phyloP scores from a whole-genome alignment of 2,797 vertebrate genomes.

The Anomalospiza imberbis region DNA sequence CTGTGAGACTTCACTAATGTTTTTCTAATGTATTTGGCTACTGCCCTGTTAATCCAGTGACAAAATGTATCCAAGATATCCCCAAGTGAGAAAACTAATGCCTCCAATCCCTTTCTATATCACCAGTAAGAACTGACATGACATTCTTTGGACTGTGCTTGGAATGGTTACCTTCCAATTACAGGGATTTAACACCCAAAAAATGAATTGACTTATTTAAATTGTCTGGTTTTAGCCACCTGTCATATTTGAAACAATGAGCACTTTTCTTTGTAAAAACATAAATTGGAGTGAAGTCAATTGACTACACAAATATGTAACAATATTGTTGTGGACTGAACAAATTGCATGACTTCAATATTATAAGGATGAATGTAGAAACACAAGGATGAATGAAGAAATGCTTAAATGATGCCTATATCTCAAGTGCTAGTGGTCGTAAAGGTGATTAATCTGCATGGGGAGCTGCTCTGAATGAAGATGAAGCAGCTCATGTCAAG shows the following conservation, averaged over 20 bases:
- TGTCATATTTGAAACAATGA: neutral
- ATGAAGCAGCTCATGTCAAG: neutral
- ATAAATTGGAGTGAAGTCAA: neutral
- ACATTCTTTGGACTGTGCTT: neutral
- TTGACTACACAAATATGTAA: neutral
- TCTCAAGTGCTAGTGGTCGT: neutral
- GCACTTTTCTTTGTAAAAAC: neutral
- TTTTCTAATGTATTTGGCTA: neutral
- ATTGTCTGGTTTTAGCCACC: neutral
- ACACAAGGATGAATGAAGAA: neutral
- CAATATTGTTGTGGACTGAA: neutral
- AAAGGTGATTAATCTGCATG: neutral
- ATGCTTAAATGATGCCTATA: neutral
- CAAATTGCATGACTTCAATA: neutral
- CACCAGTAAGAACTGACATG: neutral
- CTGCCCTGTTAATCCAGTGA: neutral
- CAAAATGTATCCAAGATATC: neutral
- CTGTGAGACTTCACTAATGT: neutral
- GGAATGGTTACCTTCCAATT: neutral
- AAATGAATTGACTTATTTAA: neutral
- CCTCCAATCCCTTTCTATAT: neutral
- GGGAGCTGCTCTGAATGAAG: neutral
- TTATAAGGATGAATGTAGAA: neutral
- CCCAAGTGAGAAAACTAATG: neutral
- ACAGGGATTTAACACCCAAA: neutral